A percentile compares a stretch with the other conserved stretches of the same genome.
Evolutionary conservation across 2,113 vertebrate species (phyloP).

Genomic region (Galbula dea): DNA sequence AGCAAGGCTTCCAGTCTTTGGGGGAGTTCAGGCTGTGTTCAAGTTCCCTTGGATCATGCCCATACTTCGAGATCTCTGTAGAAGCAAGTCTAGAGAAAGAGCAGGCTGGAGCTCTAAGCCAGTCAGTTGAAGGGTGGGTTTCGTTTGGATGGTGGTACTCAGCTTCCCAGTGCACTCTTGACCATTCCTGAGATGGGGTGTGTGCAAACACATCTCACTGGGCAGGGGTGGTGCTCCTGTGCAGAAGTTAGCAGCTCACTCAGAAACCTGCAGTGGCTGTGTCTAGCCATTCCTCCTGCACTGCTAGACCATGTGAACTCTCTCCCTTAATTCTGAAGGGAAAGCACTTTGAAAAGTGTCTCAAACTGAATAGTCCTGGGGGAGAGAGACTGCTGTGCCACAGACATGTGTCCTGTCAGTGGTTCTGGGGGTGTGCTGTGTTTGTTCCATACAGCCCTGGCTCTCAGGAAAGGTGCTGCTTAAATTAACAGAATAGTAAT

Average conservation of each 20-base stretch:
- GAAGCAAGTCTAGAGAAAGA: not conserved
- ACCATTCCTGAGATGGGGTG: not conserved
- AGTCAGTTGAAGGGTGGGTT: not conserved
- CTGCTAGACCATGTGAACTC: not conserved
- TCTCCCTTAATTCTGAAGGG: not conserved
- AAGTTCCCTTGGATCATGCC: not conserved
- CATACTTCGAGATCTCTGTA: not conserved
- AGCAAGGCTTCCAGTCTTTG: accelerated
- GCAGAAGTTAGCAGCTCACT: not conserved
- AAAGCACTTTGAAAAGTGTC: not conserved
- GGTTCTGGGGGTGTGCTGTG: not conserved
- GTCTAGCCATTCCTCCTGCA: not conserved
- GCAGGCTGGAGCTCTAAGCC: not conserved
- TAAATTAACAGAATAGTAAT: not conserved
- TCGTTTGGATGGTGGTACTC: not conserved
- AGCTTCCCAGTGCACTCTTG: not conserved
- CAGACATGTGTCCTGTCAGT: accelerated
- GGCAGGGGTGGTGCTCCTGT: not conserved
- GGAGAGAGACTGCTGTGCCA: not conserved
- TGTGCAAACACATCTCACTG: accelerated
- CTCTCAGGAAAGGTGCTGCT: not conserved
- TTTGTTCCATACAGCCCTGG: not conserved
- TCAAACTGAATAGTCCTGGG: not conserved
- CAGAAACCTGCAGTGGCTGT: not conserved
- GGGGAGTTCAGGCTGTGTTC: not conserved